Conservation (phyloP, 2,888 invertebrate species). For the Pherbina coryleti region DNA sequence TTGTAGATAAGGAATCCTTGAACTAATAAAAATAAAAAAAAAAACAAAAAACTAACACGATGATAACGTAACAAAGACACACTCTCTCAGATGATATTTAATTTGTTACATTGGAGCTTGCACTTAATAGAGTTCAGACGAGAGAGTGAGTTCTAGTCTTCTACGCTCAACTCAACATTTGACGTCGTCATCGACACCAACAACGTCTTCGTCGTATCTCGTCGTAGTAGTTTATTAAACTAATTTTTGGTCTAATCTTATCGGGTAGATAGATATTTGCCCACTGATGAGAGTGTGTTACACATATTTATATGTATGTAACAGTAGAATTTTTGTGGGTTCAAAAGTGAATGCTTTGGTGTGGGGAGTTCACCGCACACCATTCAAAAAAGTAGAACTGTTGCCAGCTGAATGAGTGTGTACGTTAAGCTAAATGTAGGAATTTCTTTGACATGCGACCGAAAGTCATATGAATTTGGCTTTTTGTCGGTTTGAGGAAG, state of each 20-base stretch:
- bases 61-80: too few relatives aligned
- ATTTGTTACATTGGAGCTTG: too few relatives aligned
- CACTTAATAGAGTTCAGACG: too few relatives aligned
- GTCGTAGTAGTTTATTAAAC: conserved; percentile 16
- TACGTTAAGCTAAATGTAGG: too few relatives aligned
- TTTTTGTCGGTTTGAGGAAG: too few relatives aligned
- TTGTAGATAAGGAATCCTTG: not conserved
- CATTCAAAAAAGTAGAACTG: not conserved
- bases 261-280: conserved; percentile 9
- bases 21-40: not conserved
- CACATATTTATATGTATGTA: too few relatives aligned
- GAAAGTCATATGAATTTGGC: too few relatives aligned
- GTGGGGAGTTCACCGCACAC: not conserved
- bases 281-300: not conserved
- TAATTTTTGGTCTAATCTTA: conserved; percentile 26
- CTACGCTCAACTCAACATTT: not conserved
- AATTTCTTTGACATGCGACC: too few relatives aligned
- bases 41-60: not conserved
- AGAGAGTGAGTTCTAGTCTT: too few relatives aligned
- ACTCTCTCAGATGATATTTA: too few relatives aligned
- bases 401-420: not conserved
- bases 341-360: too few relatives aligned
- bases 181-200: not conserved
- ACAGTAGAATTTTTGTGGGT: too few relatives aligned
- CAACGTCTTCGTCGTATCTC: conserved; percentile 15